Evolutionary conservation across 2,113 vertebrate genomes (phyloP).

Genomic region (Steatornis caripensis): DNA sequence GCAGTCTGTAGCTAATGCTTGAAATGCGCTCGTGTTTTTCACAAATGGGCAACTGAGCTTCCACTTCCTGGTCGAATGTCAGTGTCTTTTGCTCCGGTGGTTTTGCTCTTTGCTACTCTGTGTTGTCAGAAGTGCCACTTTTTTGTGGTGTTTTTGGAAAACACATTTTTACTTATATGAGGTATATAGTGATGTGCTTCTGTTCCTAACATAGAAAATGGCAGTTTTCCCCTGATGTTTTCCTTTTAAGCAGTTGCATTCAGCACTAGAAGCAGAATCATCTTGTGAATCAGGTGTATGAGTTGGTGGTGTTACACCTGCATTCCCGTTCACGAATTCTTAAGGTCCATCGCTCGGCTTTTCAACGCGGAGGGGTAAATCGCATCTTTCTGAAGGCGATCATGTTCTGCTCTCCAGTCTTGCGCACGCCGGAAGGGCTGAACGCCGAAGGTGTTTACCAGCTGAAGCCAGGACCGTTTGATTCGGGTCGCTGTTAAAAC

Average conservation of each 20-base stretch:
- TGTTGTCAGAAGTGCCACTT: background rate
- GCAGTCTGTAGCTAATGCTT: background rate
- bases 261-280: background rate
- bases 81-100: background rate
- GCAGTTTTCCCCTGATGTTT: background rate
- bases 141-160: background rate
- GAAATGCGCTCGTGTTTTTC: background rate
- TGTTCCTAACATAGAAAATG: background rate
- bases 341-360: background rate
- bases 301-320: background rate
- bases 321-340: background rate
- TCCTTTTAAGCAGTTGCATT: background rate
- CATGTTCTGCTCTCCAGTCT: too few species aligned
- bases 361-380: background rate
- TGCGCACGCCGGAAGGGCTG: too few species aligned
- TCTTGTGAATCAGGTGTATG: background rate
- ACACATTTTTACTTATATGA: fast-evolving
- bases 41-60: background rate
- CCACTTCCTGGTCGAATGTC: background rate
- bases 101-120: background rate
- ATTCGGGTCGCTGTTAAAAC: too few species aligned
- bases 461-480: too few species aligned
- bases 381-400: too few species aligned
- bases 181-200: background rate
- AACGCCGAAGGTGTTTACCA: too few species aligned